A percentile compares a stretch with the other conserved stretches of the same genome.
Conservation (phyloP, 2,888 invertebrate genomes). For the Melitaea athalia region DNA sequence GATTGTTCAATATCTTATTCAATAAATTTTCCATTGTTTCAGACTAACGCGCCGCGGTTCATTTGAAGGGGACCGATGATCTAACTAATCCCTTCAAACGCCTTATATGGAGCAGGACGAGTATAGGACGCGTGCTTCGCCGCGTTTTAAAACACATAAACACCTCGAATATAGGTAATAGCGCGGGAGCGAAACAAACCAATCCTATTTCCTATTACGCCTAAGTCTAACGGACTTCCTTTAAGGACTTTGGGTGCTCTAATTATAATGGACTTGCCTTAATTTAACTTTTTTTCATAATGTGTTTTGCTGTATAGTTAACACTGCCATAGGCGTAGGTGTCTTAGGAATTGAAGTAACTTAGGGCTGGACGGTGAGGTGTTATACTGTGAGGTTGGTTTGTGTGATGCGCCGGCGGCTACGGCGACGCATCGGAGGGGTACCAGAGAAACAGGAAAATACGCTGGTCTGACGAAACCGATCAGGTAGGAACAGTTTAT, state of each 20-base stretch:
- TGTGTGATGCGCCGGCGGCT: constrained; percentile 73
- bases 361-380: constrained; percentile 48
- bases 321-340: constrained; percentile 40
- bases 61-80: constrained; percentile 59
- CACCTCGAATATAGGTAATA: constrained; percentile 72
- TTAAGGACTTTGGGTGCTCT: constrained; percentile 55
- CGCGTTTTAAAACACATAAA: constrained; percentile 66
- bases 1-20: background rate
- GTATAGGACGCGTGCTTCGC: constrained; percentile 67
- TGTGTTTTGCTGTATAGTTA: constrained; percentile 51
- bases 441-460: constrained; percentile 49
- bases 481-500: constrained; percentile 61
- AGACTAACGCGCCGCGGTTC: constrained; percentile 57
- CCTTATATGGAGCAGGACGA: constrained; percentile 79
- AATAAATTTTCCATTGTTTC: constrained; percentile 57
- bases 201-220: constrained; percentile 2
- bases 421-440: constrained; percentile 53
- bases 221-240: constrained; percentile 40
- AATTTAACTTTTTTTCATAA: constrained; percentile 43
- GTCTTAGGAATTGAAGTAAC: constrained; percentile 35
- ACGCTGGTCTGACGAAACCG: constrained; percentile 75
- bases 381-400: constrained; percentile 50
- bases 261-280: constrained; percentile 58
- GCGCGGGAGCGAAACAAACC: constrained; percentile 46
- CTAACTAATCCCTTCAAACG: constrained; percentile 56